These are phyloP conservation scores for Prunella himalayana DNA, from an alignment of 2,113 vertebrate genomes.

Conservation along the genomic window DNA sequence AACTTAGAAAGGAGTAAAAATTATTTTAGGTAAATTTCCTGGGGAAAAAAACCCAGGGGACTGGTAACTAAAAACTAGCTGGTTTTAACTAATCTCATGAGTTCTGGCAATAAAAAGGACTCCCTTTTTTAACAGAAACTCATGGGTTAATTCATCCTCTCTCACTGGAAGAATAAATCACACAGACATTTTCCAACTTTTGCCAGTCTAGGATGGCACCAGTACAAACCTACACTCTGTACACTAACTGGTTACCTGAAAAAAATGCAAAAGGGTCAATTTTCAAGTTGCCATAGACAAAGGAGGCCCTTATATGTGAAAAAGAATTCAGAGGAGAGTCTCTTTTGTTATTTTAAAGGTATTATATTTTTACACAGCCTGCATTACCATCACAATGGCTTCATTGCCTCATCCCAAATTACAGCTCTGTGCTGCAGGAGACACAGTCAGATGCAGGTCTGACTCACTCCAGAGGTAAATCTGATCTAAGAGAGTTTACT, in stretches of 20 bases:
- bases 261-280: not conserved
- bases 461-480: not conserved
- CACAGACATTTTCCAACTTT: not conserved
- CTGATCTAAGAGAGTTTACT: not conserved
- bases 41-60: fast-evolving
- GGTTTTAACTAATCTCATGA: not conserved
- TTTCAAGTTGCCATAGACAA: not conserved
- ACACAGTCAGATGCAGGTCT: not conserved
- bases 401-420: not conserved
- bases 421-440: not conserved
- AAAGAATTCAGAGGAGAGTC: not conserved
- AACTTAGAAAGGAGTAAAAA: not conserved
- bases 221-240: not conserved
- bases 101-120: not conserved
- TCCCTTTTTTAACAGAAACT: not conserved
- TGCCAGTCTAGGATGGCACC: not conserved
- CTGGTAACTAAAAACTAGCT: not conserved
- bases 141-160: not conserved
- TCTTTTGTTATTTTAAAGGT: not conserved
- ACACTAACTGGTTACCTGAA: not conserved
- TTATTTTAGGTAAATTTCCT: not conserved
- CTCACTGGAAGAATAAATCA: not conserved
- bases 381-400: not conserved
- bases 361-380: not conserved
- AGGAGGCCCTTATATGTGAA: not conserved